phyloP scores from a whole-genome alignment of 1,140 invertebrate species.

The Lepidostoma basale region DNA sequence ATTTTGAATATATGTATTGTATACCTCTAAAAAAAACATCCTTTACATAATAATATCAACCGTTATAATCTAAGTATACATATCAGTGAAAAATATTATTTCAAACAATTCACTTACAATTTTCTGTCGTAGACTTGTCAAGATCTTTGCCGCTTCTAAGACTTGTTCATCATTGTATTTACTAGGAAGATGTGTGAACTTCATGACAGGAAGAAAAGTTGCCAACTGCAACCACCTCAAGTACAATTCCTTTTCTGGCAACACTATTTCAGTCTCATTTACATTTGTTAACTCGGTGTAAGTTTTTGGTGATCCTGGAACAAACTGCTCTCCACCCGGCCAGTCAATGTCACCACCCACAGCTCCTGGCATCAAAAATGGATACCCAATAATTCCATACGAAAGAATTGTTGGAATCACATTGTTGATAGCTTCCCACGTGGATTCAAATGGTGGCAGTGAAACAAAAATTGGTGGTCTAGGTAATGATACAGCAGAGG shows the following conservation, averaged over 20 bases:
- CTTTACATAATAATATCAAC: too few species aligned
- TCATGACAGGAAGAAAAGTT: conserved; percentile 90
- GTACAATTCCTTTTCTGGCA: conserved; percentile 87
- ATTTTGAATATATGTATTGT: too few species aligned
- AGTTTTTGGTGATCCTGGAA: conserved; percentile 52
- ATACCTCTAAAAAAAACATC: too few species aligned
- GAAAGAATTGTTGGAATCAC: conserved; percentile 86
- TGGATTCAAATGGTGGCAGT: conserved; percentile 83
- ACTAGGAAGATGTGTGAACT: conserved; percentile 88
- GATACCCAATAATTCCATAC: conserved; percentile 87
- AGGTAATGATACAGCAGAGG: conserved; percentile 80
- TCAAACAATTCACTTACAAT: conserved; percentile 59
- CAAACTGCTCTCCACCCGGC: conserved; percentile 62
- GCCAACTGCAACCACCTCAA: conserved; percentile 93
- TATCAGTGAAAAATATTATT: conserved; percentile 1
- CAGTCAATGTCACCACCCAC: conserved; percentile 84
- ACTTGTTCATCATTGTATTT: conserved; percentile 82
- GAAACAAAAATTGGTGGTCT: conserved; percentile 85
- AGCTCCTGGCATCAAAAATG: conserved; percentile 90
- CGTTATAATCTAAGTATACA: too few species aligned
- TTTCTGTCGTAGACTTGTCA: conserved; percentile 77
- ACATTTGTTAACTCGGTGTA: conserved; percentile 50
- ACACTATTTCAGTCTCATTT: conserved; percentile 63
- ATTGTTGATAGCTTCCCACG: conserved; percentile 85
- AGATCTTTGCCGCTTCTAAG: conserved; percentile 74